Conservation (phyloP, 1,140 invertebrate genomes). For the Sitophilus oryzae region DNA sequence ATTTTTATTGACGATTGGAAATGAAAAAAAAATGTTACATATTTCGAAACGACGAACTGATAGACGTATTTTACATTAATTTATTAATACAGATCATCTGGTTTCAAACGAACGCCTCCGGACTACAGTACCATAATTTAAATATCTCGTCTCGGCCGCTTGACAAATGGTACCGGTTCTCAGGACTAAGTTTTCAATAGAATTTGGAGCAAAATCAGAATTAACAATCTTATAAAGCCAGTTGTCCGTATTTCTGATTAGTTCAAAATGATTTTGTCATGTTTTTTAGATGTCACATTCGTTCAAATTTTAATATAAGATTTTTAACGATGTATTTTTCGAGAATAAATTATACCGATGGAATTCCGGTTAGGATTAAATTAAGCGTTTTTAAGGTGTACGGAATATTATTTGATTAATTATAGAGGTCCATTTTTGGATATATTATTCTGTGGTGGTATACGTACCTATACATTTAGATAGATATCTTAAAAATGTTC, state of each 20-base stretch:
- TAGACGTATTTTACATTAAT: no score
- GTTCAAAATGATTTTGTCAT: conserved; percentile 14
- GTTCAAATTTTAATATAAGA: conserved; percentile 14
- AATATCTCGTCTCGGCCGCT: not conserved
- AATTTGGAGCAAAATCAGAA: conserved; percentile 24
- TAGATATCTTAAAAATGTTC: no score
- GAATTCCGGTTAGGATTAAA: conserved; percentile 3
- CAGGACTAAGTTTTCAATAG: not conserved
- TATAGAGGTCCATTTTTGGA: not conserved
- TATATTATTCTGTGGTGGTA: not conserved
- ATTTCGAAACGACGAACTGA: no score
- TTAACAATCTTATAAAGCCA: conserved; percentile 16
- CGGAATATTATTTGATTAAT: not conserved
- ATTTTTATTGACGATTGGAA: no score
- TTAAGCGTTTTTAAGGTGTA: conserved; percentile 1
- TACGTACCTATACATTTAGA: no score
- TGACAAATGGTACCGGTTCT: conserved; percentile 3
- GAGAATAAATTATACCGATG: not conserved
- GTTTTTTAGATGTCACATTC: not conserved
- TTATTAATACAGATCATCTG: no score
- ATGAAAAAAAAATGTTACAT: no score
- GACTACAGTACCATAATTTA: not conserved
- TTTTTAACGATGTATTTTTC: not conserved
- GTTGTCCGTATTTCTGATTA: conserved; percentile 4
- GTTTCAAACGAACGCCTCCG: not conserved